These are phyloP conservation scores for Neosilurus hyrtlii DNA, from an alignment of 2,797 vertebrate species.

Conservation along the genomic window DNA sequence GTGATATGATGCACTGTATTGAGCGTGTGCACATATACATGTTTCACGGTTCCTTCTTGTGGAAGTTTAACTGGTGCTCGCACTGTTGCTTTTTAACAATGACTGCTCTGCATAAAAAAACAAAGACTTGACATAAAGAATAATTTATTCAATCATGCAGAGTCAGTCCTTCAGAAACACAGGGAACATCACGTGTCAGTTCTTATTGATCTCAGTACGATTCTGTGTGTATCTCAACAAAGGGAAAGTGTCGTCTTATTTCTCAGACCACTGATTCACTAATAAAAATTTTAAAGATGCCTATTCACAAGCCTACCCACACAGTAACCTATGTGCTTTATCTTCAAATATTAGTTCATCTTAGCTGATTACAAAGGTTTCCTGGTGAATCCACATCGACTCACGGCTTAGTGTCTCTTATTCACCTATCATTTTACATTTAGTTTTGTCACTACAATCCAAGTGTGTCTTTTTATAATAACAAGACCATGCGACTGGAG, in stretches of 20 bases:
- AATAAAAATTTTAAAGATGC: not conserved
- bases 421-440: too few species aligned
- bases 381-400: too few species aligned
- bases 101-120: not conserved
- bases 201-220: not conserved
- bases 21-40: not conserved
- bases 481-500: too few species aligned
- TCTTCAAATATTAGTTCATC: too few species aligned
- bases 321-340: too few species aligned
- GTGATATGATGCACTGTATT: conserved; percentile 5
- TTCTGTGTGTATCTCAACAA: not conserved
- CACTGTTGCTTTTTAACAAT: not conserved
- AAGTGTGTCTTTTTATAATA: too few species aligned
- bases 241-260: not conserved
- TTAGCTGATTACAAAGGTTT: too few species aligned
- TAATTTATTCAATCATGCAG: not conserved
- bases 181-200: not conserved
- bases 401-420: too few species aligned
- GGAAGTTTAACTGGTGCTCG: not conserved
- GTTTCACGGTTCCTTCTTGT: not conserved
- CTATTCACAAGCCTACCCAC: too few species aligned
- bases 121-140: not conserved
- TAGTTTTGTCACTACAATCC: too few species aligned
- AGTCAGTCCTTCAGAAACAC: not conserved
- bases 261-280: too few species aligned